These are phyloP conservation scores for Odocoileus virginianus DNA, from an alignment of 2,113 vertebrate species.

Conservation along the genomic window DNA sequence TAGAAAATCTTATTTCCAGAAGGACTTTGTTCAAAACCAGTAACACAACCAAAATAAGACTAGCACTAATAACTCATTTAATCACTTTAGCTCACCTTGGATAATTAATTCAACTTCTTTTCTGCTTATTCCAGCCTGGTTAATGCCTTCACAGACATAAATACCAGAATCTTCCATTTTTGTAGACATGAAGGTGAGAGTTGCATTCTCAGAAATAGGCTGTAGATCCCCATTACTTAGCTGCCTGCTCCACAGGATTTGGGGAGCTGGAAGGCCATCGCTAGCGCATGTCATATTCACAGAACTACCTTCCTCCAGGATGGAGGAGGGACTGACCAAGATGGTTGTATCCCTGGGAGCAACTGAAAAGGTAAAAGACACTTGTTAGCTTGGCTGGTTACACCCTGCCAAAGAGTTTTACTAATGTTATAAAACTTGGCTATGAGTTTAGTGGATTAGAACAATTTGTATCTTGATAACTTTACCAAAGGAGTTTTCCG, in stretches of 20 bases:
- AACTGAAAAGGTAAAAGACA: constrained; percentile 69
- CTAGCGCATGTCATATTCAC: constrained; percentile 78
- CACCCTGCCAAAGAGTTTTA: background rate
- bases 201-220: constrained; percentile 62
- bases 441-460: background rate
- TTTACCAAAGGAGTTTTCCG: background rate
- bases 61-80: background rate
- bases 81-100: constrained; percentile 70
- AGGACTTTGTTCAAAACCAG: background rate
- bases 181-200: constrained; percentile 67
- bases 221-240: background rate
- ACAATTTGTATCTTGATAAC: background rate
- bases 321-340: constrained; percentile 63
- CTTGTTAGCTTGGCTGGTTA: constrained; percentile 28
- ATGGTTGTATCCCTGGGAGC: constrained; percentile 72
- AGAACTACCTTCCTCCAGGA: constrained; percentile 76
- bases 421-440: background rate
- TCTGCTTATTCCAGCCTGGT: constrained; percentile 71
- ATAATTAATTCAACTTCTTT: constrained; percentile 71
- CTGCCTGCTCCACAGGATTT: constrained; percentile 75
- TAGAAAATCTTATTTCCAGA: background rate
- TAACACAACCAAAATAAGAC: background rate
- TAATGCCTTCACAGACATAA: constrained; percentile 80
- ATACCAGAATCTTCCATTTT: constrained; percentile 71
- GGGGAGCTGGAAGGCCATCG: constrained; percentile 73